A percentile compares a stretch with the other conserved stretches of the same genome.
phyloP scores from a whole-genome alignment of 2,888 invertebrate species.

The Rhagonycha fulva region DNA sequence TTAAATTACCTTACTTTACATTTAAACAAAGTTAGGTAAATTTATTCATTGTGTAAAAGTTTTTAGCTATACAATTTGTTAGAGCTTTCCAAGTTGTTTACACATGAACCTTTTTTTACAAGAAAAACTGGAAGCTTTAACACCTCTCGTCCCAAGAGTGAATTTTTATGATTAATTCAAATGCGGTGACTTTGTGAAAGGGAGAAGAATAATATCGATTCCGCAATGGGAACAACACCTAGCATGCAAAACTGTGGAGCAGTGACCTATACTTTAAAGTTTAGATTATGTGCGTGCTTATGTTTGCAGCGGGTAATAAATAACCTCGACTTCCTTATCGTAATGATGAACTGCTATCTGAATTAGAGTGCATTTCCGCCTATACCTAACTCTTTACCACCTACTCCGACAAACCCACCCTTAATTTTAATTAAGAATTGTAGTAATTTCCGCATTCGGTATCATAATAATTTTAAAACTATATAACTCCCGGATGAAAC shows the following conservation, averaged over 20 bases:
- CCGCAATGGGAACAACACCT: not conserved
- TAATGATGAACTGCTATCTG: constrained; percentile 34
- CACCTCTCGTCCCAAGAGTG: not conserved
- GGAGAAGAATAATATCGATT: not conserved
- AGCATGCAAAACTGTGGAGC: constrained; percentile 27
- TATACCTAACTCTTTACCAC: constrained; percentile 18
- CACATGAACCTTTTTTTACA: constrained; percentile 25
- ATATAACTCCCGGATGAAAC: not conserved
- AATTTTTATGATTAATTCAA: not conserved
- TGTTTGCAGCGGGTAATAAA: constrained; percentile 33
- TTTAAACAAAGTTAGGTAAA: constrained; percentile 21
- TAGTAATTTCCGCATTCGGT: not conserved
- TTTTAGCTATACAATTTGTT: constrained; percentile 22
- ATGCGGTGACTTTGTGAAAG: not conserved
- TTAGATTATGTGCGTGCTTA: constrained; percentile 27
- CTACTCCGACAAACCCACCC: not conserved
- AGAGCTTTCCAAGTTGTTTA: constrained; percentile 26
- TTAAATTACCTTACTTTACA: not conserved
- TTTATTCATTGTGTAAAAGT: constrained; percentile 24
- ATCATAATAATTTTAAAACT: not conserved
- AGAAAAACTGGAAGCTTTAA: not conserved
- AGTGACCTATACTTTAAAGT: constrained; percentile 26
- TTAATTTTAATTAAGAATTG: not conserved
- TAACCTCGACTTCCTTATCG: constrained; percentile 31
- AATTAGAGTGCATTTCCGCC: constrained; percentile 34